Conservation (phyloP, 2,113 vertebrate species). For the Gasterosteus nipponicus region DNA sequence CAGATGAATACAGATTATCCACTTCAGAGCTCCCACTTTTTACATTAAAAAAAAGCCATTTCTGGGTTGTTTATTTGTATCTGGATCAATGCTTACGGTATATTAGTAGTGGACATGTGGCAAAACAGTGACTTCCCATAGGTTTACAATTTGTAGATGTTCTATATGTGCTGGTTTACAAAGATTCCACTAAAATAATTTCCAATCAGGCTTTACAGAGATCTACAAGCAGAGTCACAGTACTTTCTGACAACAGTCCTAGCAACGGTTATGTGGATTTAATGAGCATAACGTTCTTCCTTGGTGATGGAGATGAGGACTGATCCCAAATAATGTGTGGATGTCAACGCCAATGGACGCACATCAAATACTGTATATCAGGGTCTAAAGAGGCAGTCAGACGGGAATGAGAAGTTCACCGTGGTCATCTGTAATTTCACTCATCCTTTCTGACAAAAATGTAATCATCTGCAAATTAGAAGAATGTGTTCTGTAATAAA, state of each 20-base stretch:
- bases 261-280: background rate
- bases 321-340: background rate
- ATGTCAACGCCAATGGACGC: background rate
- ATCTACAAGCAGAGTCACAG: background rate
- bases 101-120: background rate
- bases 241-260: background rate
- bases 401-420: background rate
- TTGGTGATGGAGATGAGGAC: background rate
- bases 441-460: background rate
- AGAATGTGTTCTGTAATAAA: background rate
- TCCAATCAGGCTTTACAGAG: background rate
- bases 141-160: background rate
- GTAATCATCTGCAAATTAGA: background rate
- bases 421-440: background rate
- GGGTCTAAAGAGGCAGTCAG: background rate
- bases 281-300: background rate
- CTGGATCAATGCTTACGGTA: background rate
- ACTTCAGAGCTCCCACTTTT: slow-evolving; percentile 15
- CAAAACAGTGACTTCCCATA: background rate
- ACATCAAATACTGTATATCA: background rate
- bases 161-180: background rate
- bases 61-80: background rate
- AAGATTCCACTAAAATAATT: background rate
- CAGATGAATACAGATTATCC: slow-evolving; percentile 47
- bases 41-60: background rate